phyloP scores from a whole-genome alignment of 2,797 vertebrate genomes.

The Gephyroberyx darwinii region DNA sequence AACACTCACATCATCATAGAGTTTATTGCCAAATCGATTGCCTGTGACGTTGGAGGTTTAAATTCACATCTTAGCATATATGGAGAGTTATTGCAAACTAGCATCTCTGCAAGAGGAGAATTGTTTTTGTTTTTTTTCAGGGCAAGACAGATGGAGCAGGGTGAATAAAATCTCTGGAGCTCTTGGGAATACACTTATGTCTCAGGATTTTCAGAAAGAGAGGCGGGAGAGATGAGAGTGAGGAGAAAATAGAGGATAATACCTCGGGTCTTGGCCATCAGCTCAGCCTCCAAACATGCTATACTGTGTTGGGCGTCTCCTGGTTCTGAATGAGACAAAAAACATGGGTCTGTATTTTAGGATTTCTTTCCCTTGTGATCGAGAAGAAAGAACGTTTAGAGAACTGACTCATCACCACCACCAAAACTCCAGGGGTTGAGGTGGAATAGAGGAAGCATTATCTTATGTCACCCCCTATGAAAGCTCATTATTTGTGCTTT shows the following conservation, averaged over 20 bases:
- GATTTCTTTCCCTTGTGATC: background rate
- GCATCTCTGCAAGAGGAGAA: constrained; percentile 6
- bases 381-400: too few relatives aligned
- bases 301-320: background rate
- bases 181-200: background rate
- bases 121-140: constrained; percentile 6
- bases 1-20: too few relatives aligned
- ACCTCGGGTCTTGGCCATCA: background rate
- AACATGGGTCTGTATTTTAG: background rate
- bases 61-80: background rate
- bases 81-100: background rate
- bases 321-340: background rate
- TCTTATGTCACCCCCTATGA: background rate
- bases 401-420: background rate
- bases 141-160: background rate
- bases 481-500: constrained; percentile 4
- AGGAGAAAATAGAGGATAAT: background rate
- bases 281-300: background rate
- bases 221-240: background rate
- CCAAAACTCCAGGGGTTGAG: background rate
- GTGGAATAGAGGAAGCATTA: background rate
- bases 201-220: background rate
- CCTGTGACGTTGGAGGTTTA: background rate
- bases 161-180: background rate
- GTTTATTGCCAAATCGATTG: too few relatives aligned